Percentiles rank a stretch among this genome's conserved stretches.
phyloP scores from a whole-genome alignment of 2,113 vertebrate genomes.

The Colius striatus region DNA sequence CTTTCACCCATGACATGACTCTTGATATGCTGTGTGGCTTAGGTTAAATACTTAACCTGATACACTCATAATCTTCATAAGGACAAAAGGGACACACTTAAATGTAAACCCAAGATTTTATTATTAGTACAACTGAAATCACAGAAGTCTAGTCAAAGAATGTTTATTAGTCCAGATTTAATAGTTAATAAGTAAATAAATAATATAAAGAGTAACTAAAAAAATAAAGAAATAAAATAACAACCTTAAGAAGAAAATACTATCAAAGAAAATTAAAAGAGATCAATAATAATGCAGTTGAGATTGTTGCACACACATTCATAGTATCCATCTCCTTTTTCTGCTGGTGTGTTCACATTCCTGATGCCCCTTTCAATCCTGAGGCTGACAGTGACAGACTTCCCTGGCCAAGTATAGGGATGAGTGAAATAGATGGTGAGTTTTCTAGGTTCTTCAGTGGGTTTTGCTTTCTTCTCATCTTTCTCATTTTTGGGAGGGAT shows the following conservation, averaged over 20 bases:
- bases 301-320: neutral
- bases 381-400: neutral
- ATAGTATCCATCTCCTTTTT: neutral
- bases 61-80: neutral
- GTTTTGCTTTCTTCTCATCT: neutral
- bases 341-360: neutral
- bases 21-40: neutral
- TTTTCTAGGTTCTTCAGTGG: neutral
- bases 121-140: neutral
- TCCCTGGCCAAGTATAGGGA: rapidly evolving
- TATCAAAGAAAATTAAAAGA: too few species aligned
- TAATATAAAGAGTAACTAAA: neutral
- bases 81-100: neutral
- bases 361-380: neutral
- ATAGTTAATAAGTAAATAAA: neutral
- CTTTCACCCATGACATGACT: neutral
- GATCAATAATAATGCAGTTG: neutral
- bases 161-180: neutral
- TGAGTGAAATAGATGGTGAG: neutral
- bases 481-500: neutral
- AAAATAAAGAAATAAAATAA: too few species aligned
- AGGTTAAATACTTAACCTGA: neutral
- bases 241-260: too few species aligned
- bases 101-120: neutral
- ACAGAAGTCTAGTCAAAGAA: neutral